phyloP scores from a whole-genome alignment of 2,113 vertebrate genomes.

The Natator depressus region DNA sequence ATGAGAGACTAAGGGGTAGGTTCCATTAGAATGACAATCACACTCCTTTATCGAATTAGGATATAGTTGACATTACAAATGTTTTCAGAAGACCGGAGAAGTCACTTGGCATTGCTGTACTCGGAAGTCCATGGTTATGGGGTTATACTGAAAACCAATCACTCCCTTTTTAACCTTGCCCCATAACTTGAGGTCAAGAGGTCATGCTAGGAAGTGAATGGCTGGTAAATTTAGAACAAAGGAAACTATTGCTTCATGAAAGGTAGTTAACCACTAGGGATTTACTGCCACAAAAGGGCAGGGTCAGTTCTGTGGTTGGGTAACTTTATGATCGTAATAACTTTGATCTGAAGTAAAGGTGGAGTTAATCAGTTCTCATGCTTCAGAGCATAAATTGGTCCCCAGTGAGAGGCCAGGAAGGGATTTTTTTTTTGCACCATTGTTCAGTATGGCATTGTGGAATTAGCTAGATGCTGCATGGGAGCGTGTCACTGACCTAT shows the following conservation, averaged over 20 bases:
- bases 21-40: background rate
- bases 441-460: background rate
- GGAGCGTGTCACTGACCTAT: background rate
- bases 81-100: background rate
- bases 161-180: background rate
- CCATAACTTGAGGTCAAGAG: background rate
- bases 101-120: background rate
- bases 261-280: background rate
- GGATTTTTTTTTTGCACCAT: background rate
- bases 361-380: no score
- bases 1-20: background rate
- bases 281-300: rapidly evolving
- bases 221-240: background rate
- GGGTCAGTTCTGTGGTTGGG: rapidly evolving
- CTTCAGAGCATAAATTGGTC: background rate
- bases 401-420: background rate
- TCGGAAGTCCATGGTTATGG: background rate
- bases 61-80: background rate
- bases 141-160: rapidly evolving
- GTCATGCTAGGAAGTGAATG: background rate
- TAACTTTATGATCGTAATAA: background rate
- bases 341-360: background rate
- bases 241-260: rapidly evolving
- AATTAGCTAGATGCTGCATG: background rate
- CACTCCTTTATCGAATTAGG: background rate